Percentiles rank a stretch among this genome's conserved stretches.
phyloP scores from a whole-genome alignment of 2,113 vertebrate genomes.

The Nycticebus coucang region DNA sequence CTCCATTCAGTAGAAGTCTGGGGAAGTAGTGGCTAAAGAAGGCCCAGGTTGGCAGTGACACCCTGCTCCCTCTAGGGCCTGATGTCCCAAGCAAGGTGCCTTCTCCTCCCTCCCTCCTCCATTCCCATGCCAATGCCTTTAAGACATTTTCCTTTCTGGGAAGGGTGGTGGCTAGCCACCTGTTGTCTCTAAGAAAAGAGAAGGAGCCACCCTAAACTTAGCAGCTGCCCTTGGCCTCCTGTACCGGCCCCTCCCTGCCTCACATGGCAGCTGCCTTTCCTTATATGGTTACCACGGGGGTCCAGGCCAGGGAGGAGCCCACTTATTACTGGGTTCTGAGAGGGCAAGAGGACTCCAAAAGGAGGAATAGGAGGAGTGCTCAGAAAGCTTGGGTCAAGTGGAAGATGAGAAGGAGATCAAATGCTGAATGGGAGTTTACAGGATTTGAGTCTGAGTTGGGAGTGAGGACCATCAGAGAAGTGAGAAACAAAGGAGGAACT shows the following conservation, averaged over 20 bases:
- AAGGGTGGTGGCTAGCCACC: conserved; percentile 71
- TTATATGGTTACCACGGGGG: conserved; percentile 75
- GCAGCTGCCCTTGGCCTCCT: conserved; percentile 71
- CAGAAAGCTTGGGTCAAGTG: conserved; percentile 71
- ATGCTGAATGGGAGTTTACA: background rate
- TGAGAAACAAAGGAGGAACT: conserved; percentile 23
- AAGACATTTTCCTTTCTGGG: conserved; percentile 83
- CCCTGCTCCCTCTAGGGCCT: conserved; percentile 54
- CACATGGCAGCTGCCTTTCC: conserved; percentile 61
- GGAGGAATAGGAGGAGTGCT: background rate
- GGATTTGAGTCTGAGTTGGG: background rate
- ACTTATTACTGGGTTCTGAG: conserved; percentile 56
- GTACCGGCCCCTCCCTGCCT: conserved; percentile 42
- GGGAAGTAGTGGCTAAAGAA: background rate
- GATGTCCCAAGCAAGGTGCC: conserved; percentile 59
- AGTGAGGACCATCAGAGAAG: background rate
- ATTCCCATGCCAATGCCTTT: conserved; percentile 72
- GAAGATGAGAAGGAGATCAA: conserved; percentile 80
- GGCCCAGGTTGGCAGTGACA: conserved; percentile 1
- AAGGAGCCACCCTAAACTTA: conserved; percentile 82
- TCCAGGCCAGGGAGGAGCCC: conserved; percentile 35
- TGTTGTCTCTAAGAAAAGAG: conserved; percentile 77
- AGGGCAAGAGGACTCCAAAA: conserved; percentile 49
- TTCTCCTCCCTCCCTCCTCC: background rate
- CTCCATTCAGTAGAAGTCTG: background rate